A percentile compares a stretch with the other conserved stretches of the same genome.
phyloP scores from a whole-genome alignment of 2,113 vertebrate genomes.

The Eleginops maclovinus region DNA sequence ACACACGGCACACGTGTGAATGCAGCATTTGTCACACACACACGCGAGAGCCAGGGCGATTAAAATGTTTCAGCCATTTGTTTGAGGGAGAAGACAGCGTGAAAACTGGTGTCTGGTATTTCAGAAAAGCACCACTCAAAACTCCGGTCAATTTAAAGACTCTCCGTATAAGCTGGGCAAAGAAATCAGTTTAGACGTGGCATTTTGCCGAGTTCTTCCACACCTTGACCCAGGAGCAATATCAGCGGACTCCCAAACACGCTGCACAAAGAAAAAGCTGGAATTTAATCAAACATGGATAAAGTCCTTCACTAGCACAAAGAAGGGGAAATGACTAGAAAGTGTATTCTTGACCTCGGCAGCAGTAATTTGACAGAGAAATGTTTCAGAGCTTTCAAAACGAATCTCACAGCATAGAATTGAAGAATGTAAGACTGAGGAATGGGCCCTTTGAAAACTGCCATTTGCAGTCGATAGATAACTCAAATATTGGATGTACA shows the following conservation, averaged over 20 bases:
- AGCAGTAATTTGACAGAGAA: neutral
- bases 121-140: too few species aligned
- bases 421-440: neutral
- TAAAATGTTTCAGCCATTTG: conserved; percentile 45
- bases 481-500: neutral
- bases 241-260: neutral
- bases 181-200: neutral
- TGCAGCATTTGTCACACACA: conserved; percentile 29
- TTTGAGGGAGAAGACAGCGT: conserved; percentile 7
- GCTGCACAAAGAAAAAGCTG: neutral
- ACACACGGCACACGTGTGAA: conserved; percentile 11
- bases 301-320: neutral
- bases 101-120: too few species aligned
- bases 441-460: neutral
- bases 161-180: neutral
- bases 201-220: neutral
- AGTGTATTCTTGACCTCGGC: neutral
- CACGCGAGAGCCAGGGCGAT: conserved; percentile 7
- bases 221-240: neutral
- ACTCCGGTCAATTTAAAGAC: neutral
- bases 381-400: neutral
- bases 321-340: neutral
- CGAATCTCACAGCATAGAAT: neutral
- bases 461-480: neutral
- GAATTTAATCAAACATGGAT: neutral